Base-by-base conservation (phyloP, 2,888 invertebrate species). In the Luffia ferchaultella region DNA sequence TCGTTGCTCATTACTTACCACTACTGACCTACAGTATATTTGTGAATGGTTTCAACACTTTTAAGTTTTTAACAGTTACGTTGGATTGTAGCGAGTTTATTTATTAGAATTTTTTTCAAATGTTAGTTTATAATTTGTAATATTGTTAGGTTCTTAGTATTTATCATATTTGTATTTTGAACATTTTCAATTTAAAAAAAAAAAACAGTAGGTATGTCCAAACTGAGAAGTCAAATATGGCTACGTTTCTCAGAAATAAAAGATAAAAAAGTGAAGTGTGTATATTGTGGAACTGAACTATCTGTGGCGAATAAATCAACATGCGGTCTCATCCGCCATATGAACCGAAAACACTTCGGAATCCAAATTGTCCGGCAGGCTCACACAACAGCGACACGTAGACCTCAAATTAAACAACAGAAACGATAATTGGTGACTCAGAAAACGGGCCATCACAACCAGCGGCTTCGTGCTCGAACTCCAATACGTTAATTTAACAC, bases 251-350 rank as follows among this genome's bases (percentile, higher is more conserved):
- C 30, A 30, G 30, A 30, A 30, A 7, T 3, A 12, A 30, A 30
- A 30, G 12, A 30, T 7, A 30, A 30, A 3, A 30, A 30, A 12
- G 30, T 30, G 3, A 30, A 30, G 12, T 30, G 46, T 46, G 17
- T 46, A 46, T n/a, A 46, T 46, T 46, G 46, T 46, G 46, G 46
- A n/a, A 18, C 17, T 18, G 9, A 46, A 46, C 19, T 46, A 46
- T 46, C 46, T 18, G 19, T 46, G 17, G 19, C 46, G 2, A 46
- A 46, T 46, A 46, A 46, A 46, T 20, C 46, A 18, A 46, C 46
- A 18, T 46, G 46, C 18, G 18, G 46, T 46, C 46, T 46, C 19
- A 46, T 46, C 17, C 17, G 19, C 17, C 46, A 46, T 46, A 46
- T 46, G 9, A 46, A 46, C 19, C 17, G 19, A 46, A 46, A 18